Evolutionary conservation across 2,113 vertebrate genomes (phyloP).

Genomic region (Uria aalge): DNA sequence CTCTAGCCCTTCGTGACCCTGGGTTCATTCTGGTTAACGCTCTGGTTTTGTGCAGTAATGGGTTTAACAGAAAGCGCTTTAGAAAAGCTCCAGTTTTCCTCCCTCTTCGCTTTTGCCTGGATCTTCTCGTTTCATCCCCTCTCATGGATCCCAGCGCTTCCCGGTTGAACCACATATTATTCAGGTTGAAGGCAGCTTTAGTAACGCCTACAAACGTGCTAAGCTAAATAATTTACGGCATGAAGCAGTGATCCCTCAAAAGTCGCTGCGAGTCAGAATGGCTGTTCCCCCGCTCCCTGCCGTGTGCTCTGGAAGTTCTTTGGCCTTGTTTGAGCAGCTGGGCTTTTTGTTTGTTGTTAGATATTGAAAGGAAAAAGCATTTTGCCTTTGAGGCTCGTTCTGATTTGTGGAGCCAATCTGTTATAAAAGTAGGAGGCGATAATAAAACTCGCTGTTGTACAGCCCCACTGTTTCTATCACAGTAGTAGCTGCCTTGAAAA

Average conservation of each 20-base stretch:
- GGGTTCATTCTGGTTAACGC: neutral
- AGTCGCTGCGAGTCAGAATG: neutral
- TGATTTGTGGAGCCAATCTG: conserved; percentile 27
- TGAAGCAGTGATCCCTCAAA: neutral
- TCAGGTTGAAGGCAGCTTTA: neutral
- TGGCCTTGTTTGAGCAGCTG: neutral
- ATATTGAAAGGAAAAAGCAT: neutral
- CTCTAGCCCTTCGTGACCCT: neutral
- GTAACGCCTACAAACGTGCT: neutral
- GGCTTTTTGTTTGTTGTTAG: neutral
- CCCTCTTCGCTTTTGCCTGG: neutral
- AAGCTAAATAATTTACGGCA: neutral
- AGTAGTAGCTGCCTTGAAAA: conserved; percentile 38
- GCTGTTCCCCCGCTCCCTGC: neutral
- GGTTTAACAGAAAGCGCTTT: neutral
- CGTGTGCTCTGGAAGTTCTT: neutral
- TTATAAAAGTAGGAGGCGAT: neutral
- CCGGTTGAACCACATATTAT: neutral
- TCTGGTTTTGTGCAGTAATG: neutral
- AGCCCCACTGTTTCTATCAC: neutral
- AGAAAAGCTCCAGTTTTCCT: neutral
- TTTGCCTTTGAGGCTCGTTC: neutral
- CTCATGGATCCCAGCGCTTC: neutral
- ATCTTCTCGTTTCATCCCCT: neutral
- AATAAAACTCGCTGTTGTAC: neutral